Percentiles rank a stretch among this genome's conserved stretches.
These are phyloP conservation scores for Cosmia trapezina DNA, from an alignment of 2,888 invertebrate genomes.

Conservation along the genomic window DNA sequence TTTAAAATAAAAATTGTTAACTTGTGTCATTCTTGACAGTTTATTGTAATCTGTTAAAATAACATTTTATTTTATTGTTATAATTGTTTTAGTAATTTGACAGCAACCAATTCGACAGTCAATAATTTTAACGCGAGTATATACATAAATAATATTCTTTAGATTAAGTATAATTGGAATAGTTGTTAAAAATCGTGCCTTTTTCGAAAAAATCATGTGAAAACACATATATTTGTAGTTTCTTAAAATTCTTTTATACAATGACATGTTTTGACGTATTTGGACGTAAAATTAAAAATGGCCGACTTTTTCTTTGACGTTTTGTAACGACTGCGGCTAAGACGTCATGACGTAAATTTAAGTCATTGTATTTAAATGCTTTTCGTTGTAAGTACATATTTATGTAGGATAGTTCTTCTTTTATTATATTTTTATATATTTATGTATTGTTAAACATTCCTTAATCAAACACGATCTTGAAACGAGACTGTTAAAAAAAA, in stretches of 20 bases:
- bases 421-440: constrained; percentile 48
- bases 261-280: constrained; percentile 8
- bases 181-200: constrained; percentile 72
- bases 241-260: neutral
- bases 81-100: constrained; percentile 25
- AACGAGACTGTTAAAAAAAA: constrained; percentile 19
- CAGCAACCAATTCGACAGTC: constrained; percentile 22
- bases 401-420: constrained; percentile 56
- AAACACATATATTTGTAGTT: constrained; percentile 58
- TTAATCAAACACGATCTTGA: constrained; percentile 51
- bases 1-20: too few relatives aligned
- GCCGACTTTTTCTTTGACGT: constrained; percentile 19
- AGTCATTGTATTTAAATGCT: constrained; percentile 5
- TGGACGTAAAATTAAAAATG: constrained; percentile 34
- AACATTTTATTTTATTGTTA: neutral
- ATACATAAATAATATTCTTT: constrained; percentile 40
- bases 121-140: constrained; percentile 42
- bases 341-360: neutral
- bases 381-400: constrained; percentile 61
- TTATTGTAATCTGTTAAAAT: constrained; percentile 38
- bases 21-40: constrained; percentile 26
- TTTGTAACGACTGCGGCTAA: neutral
- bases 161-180: constrained; percentile 33
- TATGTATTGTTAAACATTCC: constrained; percentile 62
- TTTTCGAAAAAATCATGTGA: constrained; percentile 49